These are phyloP conservation scores for Berghia stephanieae DNA, from an alignment of 1,140 invertebrate species.

Conservation along the genomic window DNA sequence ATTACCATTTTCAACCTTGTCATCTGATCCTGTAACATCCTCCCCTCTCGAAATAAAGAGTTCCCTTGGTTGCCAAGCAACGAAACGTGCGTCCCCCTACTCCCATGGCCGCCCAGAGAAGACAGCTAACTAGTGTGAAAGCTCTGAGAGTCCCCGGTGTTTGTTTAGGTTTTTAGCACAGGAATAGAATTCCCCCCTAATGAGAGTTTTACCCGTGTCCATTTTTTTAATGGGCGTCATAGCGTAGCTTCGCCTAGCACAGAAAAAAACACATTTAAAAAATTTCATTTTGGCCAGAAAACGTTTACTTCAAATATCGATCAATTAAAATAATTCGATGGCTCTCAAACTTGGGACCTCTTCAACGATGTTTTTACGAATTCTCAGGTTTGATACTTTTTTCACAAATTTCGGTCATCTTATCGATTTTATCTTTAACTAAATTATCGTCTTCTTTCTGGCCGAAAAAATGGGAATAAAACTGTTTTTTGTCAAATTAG, in stretches of 20 bases:
- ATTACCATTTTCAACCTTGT: not conserved
- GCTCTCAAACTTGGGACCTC: no score
- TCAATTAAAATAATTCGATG: no score
- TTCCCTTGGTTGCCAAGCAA: not conserved
- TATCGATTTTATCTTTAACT: no score
- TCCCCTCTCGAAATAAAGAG: not conserved
- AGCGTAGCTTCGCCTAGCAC: not conserved
- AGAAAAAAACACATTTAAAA: no score
- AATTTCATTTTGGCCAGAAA: no score
- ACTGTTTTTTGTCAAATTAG: no score
- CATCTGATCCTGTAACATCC: not conserved
- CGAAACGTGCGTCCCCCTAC: constrained; percentile 2
- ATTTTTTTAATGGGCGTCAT: not conserved
- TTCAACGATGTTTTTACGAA: no score
- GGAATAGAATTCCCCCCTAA: constrained; percentile 9
- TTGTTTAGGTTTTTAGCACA: constrained; percentile 3
- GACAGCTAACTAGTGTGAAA: constrained; percentile 5
- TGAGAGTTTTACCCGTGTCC: not conserved
- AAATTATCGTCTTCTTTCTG: no score
- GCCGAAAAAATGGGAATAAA: no score
- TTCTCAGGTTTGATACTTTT: no score
- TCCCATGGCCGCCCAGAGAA: not conserved
- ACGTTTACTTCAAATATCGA: no score
- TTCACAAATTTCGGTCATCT: no score
- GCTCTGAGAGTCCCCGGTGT: not conserved